Conservation (phyloP, 2,797 vertebrate genomes). For the Spheniscus humboldti region DNA sequence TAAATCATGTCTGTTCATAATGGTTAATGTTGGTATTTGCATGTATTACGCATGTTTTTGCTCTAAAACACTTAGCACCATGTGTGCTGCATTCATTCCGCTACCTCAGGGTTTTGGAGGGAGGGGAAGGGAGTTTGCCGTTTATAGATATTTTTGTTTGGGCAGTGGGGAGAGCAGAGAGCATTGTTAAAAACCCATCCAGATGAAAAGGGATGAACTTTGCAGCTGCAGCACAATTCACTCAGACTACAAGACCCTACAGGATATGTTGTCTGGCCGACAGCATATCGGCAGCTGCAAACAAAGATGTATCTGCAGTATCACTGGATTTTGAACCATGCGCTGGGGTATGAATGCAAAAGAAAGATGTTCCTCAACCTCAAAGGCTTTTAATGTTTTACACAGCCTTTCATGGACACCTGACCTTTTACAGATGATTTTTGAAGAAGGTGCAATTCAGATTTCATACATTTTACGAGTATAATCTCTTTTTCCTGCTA, state of each 20-base stretch:
- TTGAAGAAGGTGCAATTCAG: not conserved
- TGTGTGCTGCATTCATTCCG: conserved; percentile 29
- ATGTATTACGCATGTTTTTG: conserved; percentile 56
- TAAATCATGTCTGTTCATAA: conserved; percentile 66
- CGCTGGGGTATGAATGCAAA: not conserved
- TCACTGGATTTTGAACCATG: not conserved
- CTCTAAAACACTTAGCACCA: conserved; percentile 55
- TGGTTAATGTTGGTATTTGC: conserved; percentile 50
- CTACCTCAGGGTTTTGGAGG: conserved; percentile 17
- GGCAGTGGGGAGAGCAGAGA: conserved; percentile 2
- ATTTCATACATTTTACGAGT: not conserved
- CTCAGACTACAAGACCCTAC: conserved; percentile 30
- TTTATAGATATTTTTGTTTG: conserved; percentile 31
- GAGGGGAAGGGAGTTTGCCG: not conserved
- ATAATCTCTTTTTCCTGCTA: not conserved
- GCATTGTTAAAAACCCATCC: conserved; percentile 22
- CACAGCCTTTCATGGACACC: not conserved
- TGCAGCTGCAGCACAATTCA: conserved; percentile 44
- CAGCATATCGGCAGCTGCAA: not conserved
- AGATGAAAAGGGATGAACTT: conserved; percentile 46
- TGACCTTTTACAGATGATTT: not conserved
- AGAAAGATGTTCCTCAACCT: not conserved
- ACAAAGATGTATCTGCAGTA: not conserved
- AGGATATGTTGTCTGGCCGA: conserved; percentile 21
- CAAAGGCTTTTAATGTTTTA: not conserved